phyloP scores from a whole-genome alignment of 1,140 invertebrate species.

The Papilio aristodemus region DNA sequence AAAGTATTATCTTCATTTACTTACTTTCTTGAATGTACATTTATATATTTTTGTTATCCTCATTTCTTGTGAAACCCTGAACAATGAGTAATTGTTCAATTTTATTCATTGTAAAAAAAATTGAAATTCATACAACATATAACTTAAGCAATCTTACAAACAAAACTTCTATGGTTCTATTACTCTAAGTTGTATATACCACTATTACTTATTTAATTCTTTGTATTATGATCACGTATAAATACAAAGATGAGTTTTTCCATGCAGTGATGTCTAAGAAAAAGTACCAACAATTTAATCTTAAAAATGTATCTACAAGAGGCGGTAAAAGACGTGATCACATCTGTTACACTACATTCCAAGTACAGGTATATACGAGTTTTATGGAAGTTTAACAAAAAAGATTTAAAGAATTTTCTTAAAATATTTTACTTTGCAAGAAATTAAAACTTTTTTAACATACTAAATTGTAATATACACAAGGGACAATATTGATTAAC shows the following conservation, averaged over 20 bases:
- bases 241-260: constrained; percentile 14
- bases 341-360: constrained; percentile 18
- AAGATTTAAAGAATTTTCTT: constrained; percentile 1
- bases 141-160: too few species aligned
- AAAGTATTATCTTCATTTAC: not conserved
- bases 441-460: too few species aligned
- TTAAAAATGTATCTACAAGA: constrained; percentile 24
- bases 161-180: too few species aligned
- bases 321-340: constrained; percentile 1
- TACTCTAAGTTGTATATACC: too few species aligned
- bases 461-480: too few species aligned
- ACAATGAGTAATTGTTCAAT: too few species aligned
- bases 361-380: not conserved
- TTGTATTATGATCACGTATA: constrained; percentile 16
- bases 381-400: not conserved
- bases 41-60: not conserved
- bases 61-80: not conserved
- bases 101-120: too few species aligned
- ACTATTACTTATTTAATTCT: not conserved
- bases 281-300: constrained; percentile 26
- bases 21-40: not conserved
- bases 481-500: too few species aligned
- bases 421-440: not conserved
- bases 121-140: too few species aligned
- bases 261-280: constrained; percentile 20